These are phyloP conservation scores for Dolomedes plantarius DNA, from an alignment of 2,888 invertebrate genomes.

Conservation along the genomic window DNA sequence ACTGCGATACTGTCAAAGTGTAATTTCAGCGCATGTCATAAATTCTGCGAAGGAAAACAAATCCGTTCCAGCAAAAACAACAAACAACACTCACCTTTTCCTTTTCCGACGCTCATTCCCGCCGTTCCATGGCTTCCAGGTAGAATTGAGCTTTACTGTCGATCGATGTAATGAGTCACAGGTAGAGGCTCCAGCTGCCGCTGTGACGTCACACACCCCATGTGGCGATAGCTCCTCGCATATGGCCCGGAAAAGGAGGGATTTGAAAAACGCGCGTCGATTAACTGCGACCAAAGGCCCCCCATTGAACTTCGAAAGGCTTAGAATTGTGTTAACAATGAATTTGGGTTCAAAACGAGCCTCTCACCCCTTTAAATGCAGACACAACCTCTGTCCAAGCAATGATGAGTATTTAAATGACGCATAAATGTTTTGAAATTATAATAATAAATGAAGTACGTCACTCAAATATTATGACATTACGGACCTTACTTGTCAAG, in stretches of 20 bases:
- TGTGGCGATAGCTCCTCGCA: neutral
- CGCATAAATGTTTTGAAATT: no score
- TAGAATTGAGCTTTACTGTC: slow-evolving; percentile 28
- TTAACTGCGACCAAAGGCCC: neutral
- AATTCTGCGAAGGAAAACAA: neutral
- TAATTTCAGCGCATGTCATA: neutral
- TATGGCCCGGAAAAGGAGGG: neutral
- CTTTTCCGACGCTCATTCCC: slow-evolving; percentile 41
- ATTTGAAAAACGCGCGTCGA: neutral
- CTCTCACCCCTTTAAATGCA: no score
- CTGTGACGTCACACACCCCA: slow-evolving; percentile 49
- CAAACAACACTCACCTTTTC: slow-evolving; percentile 39
- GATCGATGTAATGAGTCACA: slow-evolving; percentile 69
- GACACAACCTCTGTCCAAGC: no score
- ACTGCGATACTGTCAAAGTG: no score
- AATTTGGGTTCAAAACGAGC: no score
- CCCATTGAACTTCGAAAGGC: neutral
- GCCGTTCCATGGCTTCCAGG: slow-evolving; percentile 37
- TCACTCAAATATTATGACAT: no score
- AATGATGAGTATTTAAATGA: no score
- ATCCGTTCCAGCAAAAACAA: neutral
- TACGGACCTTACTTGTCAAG: no score
- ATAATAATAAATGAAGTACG: no score
- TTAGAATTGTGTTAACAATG: no score
- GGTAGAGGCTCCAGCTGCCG: slow-evolving; percentile 67